Percentiles rank a stretch among this genome's conserved stretches.
Conservation (phyloP, 2,797 vertebrate species). For the Characodon lateralis region DNA sequence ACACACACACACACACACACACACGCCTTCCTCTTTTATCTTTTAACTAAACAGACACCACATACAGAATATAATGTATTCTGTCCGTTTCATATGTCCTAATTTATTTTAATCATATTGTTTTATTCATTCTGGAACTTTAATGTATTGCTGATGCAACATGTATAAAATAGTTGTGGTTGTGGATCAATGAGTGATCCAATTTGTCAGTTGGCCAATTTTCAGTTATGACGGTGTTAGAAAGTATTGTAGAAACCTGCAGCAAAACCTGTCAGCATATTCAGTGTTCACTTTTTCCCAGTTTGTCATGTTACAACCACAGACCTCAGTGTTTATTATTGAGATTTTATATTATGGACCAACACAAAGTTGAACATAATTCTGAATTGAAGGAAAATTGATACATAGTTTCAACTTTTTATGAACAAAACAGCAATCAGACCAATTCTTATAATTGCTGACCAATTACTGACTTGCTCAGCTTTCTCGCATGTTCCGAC, state of each 20-base stretch:
- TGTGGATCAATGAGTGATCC: too few relatives aligned
- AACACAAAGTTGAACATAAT: background rate
- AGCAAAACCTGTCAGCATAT: too few relatives aligned
- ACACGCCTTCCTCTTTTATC: constrained; percentile 10
- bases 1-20: background rate
- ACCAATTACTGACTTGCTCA: too few relatives aligned
- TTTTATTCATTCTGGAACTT: background rate
- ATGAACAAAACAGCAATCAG: background rate
- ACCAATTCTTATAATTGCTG: background rate
- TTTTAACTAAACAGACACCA: constrained; percentile 37
- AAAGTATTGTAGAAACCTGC: background rate
- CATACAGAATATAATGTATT: background rate
- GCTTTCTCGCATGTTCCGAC: too few relatives aligned
- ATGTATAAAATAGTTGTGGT: background rate
- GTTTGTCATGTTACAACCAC: background rate
- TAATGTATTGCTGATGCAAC: too few relatives aligned
- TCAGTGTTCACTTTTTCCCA: background rate
- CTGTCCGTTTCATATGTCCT: background rate
- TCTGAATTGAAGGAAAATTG: background rate
- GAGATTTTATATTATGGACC: background rate
- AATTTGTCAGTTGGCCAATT: too few relatives aligned
- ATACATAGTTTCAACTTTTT: background rate
- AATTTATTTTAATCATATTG: background rate
- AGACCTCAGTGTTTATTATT: background rate
- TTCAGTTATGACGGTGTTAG: background rate